Base-by-base conservation (phyloP, 2,888 invertebrate species). In the Epistrophe eligans region DNA sequence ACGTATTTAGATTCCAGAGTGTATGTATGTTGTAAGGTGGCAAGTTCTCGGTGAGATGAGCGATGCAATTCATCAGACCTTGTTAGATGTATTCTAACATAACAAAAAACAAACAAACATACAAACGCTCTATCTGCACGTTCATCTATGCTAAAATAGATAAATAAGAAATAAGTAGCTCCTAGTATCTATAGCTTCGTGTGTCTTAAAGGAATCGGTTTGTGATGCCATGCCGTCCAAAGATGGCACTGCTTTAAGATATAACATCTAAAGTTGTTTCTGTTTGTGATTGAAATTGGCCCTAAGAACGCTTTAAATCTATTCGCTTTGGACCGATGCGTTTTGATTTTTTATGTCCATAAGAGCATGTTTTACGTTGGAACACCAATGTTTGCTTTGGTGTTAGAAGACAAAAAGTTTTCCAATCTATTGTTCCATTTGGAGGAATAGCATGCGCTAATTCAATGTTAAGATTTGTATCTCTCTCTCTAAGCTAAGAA, bases 391-490 rank as follows among this genome's bases (percentile, higher is more conserved):
- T 43, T 60, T 19, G 17, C 48, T 67, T 45, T 19, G 50, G 40
- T 28, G 55, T 71, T 76, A 79, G 71, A 73, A 70, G 73, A 70
- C 73, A 77, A 64, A 50, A 62, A 55, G 5, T 62, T 70, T 48
- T 52, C n/a, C 55, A 58, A 71, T 71, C 81, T 77, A 70, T 82
- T 85, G 85, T 85, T 85, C 77, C 82, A 85, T 58, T 48, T 71
- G 82, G 45, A 70, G 79, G 74, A 77, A 40, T 87, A 76, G 71
- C 87, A 87, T 87, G 87, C 79, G 82, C 79, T 87, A 71, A 79
- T 79, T 87, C 82, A 87, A 87, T 87, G 82, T 24, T 76, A 35
- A 72, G 87, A 83, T 87, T n/a, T 28, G 48, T 76, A 82, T 82
- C 82, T 85, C 10, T 40, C 38, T 58, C 19, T 62, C 4, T 45